phyloP scores from a whole-genome alignment of 2,797 vertebrate genomes.

The Natrix natrix region DNA sequence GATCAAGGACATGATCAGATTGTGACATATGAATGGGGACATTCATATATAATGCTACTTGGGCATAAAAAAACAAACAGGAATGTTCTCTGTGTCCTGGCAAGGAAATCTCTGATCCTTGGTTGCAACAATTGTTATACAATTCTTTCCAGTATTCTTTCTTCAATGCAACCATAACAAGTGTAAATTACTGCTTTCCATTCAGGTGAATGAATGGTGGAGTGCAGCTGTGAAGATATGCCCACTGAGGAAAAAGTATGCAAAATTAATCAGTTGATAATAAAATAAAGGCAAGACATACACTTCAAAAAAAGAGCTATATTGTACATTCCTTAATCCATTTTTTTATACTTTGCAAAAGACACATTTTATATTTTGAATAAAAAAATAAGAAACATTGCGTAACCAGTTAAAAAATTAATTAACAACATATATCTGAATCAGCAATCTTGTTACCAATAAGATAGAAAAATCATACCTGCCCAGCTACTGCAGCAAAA shows the following conservation, averaged over 20 bases:
- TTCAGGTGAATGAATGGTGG: neutral
- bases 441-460: neutral
- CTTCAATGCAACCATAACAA: neutral
- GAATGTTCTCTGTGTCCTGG: neutral
- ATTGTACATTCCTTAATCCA: neutral
- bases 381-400: neutral
- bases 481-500: slow-evolving; percentile 87
- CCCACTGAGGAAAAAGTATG: neutral
- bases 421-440: neutral
- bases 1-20: neutral
- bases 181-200: neutral
- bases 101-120: neutral
- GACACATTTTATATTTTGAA: neutral
- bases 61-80: neutral
- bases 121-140: neutral
- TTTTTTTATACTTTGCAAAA: neutral
- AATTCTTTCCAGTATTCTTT: neutral
- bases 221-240: neutral
- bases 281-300: too few relatives aligned
- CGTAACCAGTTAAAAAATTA: neutral
- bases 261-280: neutral
- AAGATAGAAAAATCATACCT: slow-evolving; percentile 70
- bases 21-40: neutral
- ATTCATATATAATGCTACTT: neutral
- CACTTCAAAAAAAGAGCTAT: neutral